phyloP scores from a whole-genome alignment of 2,888 invertebrate species.

The Ophion costatus region DNA sequence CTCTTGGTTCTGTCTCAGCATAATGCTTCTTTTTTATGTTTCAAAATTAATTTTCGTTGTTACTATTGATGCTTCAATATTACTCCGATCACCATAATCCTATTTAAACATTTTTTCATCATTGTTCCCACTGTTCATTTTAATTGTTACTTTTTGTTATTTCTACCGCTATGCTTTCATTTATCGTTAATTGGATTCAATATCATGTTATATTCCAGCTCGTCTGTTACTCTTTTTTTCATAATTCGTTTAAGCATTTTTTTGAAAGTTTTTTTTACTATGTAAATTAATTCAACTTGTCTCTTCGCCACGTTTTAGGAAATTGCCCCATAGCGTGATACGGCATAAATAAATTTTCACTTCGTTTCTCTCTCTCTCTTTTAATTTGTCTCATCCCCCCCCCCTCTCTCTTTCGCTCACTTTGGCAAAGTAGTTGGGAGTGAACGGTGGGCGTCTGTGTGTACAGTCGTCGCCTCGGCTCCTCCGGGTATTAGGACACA shows the following conservation, averaged over 20 bases:
- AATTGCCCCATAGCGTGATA: background rate
- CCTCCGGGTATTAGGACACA: conserved; percentile 49
- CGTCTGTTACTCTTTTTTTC: background rate
- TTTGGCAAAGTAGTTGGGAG: conserved; percentile 61
- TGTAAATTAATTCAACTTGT: background rate
- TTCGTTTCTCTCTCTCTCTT: background rate
- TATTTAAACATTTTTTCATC: background rate
- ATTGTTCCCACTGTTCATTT: background rate
- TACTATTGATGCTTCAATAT: no score
- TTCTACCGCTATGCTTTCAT: background rate
- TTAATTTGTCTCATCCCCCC: background rate
- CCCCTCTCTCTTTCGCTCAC: conserved; percentile 18
- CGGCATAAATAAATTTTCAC: background rate
- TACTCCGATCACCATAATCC: background rate
- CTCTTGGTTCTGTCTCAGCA: no score
- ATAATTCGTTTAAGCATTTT: background rate
- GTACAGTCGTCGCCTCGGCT: conserved; percentile 48
- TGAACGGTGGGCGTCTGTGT: conserved; percentile 59
- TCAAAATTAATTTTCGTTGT: no score
- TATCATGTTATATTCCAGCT: background rate
- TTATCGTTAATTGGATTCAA: background rate
- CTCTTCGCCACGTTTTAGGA: background rate
- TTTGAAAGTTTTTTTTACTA: background rate
- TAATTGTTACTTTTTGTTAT: background rate
- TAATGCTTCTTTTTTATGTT: no score